Base-by-base conservation (phyloP, 2,113 vertebrate genomes). In the Nannospalax galili region DNA sequence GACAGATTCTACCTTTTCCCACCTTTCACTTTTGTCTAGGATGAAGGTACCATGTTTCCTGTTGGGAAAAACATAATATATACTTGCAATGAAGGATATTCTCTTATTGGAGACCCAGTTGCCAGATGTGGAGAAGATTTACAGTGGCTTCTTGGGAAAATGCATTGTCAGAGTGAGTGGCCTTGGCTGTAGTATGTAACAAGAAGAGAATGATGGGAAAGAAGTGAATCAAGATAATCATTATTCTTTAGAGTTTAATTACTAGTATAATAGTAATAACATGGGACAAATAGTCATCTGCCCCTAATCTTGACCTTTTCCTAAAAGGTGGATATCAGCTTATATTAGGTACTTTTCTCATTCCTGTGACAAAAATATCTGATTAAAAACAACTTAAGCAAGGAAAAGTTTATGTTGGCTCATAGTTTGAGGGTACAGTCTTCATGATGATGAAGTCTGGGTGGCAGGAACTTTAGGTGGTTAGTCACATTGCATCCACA, bases 41-140 rank as follows among this genome's bases (percentile, higher is more conserved):
- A 97, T 94, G 92, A 98, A 95, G 98, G 79, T 80, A 80, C 95
- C 24, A 91, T 4, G 3, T 99, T 99, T 93, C 90, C 98, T 82
- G 98, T 98, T 78, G 99, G 99, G 30, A 99, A 97, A 98, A 99
- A 30, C 2, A 98, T 99, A 80, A 62, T 98, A n/a, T 99, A 99
- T 91, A 94, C 98, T 91, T 99, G 99, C 90, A 97, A 97, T 52
- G 95, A 98, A 2, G 98, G 99, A 22, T 98, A 98, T 92, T 97
- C 98, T 95, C 98, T 99, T 45, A 89, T 96, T 84, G 99, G 99
- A 73, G 95, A 98, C n/a, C 95, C 98, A 26, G 16, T 98, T 88
- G 98, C 98, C 87, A 98, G 98, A 70, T 99, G 99, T 97, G 98
- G 88, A 60, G 98, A 98, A 75, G 97, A 98, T 95, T 98, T 98